Percentiles rank a stretch among this genome's conserved stretches.
Evolutionary conservation across 2,888 invertebrate genomes (phyloP).

Genomic region (Hermaeophaga mercurialis): DNA sequence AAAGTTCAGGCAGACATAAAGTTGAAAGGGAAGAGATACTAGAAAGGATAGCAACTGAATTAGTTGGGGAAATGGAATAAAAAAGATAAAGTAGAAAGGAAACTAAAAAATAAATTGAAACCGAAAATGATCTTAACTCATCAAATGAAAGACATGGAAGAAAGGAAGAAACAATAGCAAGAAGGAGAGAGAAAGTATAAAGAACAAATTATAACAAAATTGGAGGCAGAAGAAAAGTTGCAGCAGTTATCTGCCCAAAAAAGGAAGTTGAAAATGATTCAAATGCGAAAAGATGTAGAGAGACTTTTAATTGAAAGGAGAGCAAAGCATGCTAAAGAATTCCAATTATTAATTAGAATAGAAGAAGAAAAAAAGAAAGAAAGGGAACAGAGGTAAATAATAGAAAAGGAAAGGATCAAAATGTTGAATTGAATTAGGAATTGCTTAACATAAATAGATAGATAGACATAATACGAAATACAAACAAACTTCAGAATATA

Average conservation of each 20-base stretch:
- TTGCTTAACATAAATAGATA: too few relatives aligned
- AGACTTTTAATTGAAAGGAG: constrained; percentile 61
- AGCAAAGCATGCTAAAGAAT: constrained; percentile 55
- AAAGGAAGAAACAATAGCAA: constrained; percentile 49
- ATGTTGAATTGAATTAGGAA: too few relatives aligned
- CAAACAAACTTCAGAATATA: too few relatives aligned
- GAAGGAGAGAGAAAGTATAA: constrained; percentile 56
- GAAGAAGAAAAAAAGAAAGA: constrained; percentile 58
- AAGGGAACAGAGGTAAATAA: constrained; percentile 59
- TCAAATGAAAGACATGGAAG: constrained; percentile 51
- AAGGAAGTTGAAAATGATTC: constrained; percentile 61
- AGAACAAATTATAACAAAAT: constrained; percentile 60
- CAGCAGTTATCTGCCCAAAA: constrained; percentile 64
- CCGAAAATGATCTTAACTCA: constrained; percentile 48
- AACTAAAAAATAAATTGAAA: constrained; percentile 52
- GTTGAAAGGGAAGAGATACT: constrained; percentile 46
- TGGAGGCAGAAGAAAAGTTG: constrained; percentile 64
- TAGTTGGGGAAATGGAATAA: constrained; percentile 52
- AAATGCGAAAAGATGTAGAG: constrained; percentile 62
- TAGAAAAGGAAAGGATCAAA: constrained; percentile 62
- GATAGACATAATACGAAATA: too few relatives aligned
- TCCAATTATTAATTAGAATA: constrained; percentile 53
- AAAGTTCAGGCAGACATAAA: constrained; percentile 44
- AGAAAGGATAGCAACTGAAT: constrained; percentile 49
- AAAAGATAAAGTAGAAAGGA: constrained; percentile 54